Percentiles rank a stretch among this genome's conserved stretches.
These are phyloP conservation scores for Mus caroli DNA, from an alignment of 2,797 vertebrate genomes.

Conservation along the genomic window DNA sequence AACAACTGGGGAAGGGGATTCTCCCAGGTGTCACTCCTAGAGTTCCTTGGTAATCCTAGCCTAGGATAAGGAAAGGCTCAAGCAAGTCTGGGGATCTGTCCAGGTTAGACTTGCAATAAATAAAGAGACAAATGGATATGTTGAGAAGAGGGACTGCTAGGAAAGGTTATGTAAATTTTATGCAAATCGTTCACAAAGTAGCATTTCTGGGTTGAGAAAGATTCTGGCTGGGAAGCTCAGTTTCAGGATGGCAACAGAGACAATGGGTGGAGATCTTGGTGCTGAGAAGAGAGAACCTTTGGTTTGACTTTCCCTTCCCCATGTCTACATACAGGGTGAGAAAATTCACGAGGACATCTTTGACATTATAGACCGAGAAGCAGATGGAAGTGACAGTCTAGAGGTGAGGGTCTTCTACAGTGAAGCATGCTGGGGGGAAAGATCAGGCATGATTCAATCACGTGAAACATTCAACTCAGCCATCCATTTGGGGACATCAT, in stretches of 20 bases:
- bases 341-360: conserved; percentile 99
- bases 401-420: conserved; percentile 86
- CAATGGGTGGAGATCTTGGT: not conserved
- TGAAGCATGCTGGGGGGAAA: not conserved
- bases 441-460: not conserved
- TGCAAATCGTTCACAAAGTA: not conserved
- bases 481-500: not conserved
- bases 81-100: conserved; percentile 29
- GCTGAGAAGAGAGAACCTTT: not conserved
- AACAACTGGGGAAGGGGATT: conserved; percentile 99
- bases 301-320: not conserved
- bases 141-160: not conserved
- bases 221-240: not conserved
- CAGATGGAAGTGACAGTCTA: conserved; percentile 98
- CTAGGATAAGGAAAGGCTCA: conserved; percentile 1
- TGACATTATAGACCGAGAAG: conserved; percentile 98
- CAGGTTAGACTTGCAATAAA: not conserved
- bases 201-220: not conserved
- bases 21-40: conserved; percentile 93
- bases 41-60: not conserved
- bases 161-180: not conserved
- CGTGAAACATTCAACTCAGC: not conserved
- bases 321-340: conserved; percentile 92
- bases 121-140: not conserved
- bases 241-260: not conserved